phyloP scores from a whole-genome alignment of 2,888 invertebrate species.

The Yponomeuta malinellus region DNA sequence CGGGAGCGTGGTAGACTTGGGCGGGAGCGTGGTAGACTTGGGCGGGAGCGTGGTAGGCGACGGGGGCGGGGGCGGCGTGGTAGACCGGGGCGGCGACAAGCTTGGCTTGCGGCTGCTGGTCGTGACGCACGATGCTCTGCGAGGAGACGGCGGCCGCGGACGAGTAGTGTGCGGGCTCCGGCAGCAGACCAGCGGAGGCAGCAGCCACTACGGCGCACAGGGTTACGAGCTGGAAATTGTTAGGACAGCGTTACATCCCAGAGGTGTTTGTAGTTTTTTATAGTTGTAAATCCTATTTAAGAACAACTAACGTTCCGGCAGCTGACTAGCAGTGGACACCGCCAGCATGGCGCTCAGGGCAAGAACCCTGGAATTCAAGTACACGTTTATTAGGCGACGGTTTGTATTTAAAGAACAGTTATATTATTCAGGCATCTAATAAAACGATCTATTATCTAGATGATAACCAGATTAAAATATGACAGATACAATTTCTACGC shows the following conservation, averaged over 20 bases:
- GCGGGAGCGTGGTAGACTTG: constrained; percentile 29
- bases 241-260: not conserved
- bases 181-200: constrained; percentile 35
- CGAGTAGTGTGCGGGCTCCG: constrained; percentile 45
- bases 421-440: too few relatives aligned
- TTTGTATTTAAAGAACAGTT: too few relatives aligned
- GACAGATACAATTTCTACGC: too few relatives aligned
- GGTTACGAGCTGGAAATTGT: constrained; percentile 38
- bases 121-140: constrained; percentile 48
- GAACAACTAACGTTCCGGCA: constrained; percentile 26
- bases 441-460: too few relatives aligned
- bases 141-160: constrained; percentile 46
- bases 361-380: constrained; percentile 23
- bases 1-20: constrained; percentile 27
- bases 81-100: constrained; percentile 26
- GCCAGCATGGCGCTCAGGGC: constrained; percentile 35
- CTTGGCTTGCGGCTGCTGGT: constrained; percentile 36
- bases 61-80: constrained; percentile 27
- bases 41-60: constrained; percentile 24
- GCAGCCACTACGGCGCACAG: constrained; percentile 41
- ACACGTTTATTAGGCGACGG: not conserved
- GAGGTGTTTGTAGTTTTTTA: constrained; percentile 18
- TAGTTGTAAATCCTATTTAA: too few relatives aligned
- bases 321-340: constrained; percentile 32
- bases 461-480: too few relatives aligned